phyloP scores from a whole-genome alignment of 2,797 vertebrate species.

The Pteronotus mesoamericanus region DNA sequence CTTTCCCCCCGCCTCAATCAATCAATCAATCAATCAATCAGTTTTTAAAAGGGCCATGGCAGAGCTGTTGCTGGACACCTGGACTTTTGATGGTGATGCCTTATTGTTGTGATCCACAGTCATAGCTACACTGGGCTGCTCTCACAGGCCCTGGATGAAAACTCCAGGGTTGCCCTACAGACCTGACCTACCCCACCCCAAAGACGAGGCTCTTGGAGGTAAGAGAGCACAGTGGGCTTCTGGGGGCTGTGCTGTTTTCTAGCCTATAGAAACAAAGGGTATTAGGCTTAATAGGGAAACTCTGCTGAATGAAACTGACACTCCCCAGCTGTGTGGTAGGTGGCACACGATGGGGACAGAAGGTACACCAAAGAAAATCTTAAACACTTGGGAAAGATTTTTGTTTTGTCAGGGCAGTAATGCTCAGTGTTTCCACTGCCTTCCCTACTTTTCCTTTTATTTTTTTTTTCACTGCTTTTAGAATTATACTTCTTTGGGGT shows the following conservation, averaged over 20 bases:
- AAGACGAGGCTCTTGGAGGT: constrained; percentile 78
- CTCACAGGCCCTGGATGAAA: constrained; percentile 71
- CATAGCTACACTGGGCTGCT: constrained; percentile 77
- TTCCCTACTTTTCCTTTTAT: background rate
- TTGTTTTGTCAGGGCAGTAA: background rate
- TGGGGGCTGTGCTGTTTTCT: background rate
- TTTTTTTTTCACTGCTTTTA: background rate
- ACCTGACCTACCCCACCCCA: constrained; percentile 61
- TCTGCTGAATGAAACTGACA: background rate
- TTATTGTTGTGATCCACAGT: constrained; percentile 64
- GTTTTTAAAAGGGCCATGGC: background rate
- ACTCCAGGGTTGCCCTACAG: constrained; percentile 66
- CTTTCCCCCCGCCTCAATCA: no score
- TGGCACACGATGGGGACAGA: background rate
- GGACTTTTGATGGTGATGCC: background rate
- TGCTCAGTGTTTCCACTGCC: background rate
- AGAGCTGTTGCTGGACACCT: background rate
- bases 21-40: no score
- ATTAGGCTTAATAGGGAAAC: background rate
- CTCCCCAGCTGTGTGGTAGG: background rate
- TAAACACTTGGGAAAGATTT: background rate
- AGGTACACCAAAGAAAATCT: background rate
- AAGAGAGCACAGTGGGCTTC: background rate
- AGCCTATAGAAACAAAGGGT: background rate
- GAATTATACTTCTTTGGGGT: background rate